Conservation (phyloP, 2,888 invertebrate species). For the Andrena hattorfiana region DNA sequence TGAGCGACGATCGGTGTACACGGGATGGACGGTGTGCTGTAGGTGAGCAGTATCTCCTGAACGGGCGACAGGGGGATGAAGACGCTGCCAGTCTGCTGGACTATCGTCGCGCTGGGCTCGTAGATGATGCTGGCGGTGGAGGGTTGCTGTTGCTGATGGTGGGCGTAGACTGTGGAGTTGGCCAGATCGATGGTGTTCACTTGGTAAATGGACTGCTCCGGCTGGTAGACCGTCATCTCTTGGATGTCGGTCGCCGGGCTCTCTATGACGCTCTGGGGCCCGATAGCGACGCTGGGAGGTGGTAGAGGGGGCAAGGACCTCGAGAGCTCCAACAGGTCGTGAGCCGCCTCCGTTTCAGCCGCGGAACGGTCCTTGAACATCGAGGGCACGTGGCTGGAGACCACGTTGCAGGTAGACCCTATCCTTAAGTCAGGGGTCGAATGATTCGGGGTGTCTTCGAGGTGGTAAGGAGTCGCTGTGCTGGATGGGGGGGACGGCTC, state of each 20-base stretch:
- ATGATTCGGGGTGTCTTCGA: constrained; percentile 28
- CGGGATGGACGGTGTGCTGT: constrained; percentile 82
- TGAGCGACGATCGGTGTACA: constrained; percentile 80
- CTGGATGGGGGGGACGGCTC: constrained; percentile 53
- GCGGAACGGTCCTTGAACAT: constrained; percentile 85
- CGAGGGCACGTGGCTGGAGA: constrained; percentile 64
- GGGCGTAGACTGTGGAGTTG: constrained; percentile 60
- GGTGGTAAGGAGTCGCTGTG: constrained; percentile 53
- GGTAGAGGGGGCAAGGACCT: constrained; percentile 92
- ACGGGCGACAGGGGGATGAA: constrained; percentile 83
- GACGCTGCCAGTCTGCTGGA: constrained; percentile 80
- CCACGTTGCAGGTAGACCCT: constrained; percentile 54
- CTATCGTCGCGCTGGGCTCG: constrained; percentile 84
- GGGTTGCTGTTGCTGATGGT: constrained; percentile 73
- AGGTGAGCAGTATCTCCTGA: constrained; percentile 82
- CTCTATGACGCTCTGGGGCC: constrained; percentile 86
- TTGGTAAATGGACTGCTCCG: constrained; percentile 80
- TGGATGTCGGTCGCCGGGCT: constrained; percentile 82
- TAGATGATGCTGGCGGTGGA: constrained; percentile 81
- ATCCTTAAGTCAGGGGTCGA: constrained; percentile 36
- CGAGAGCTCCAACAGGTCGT: constrained; percentile 91
- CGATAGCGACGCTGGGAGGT: constrained; percentile 89
- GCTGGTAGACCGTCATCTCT: constrained; percentile 83
- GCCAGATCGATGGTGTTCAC: constrained; percentile 81
- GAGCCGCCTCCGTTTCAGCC: constrained; percentile 96